phyloP scores from a whole-genome alignment of 2,113 vertebrate genomes.

The Lota lota region DNA sequence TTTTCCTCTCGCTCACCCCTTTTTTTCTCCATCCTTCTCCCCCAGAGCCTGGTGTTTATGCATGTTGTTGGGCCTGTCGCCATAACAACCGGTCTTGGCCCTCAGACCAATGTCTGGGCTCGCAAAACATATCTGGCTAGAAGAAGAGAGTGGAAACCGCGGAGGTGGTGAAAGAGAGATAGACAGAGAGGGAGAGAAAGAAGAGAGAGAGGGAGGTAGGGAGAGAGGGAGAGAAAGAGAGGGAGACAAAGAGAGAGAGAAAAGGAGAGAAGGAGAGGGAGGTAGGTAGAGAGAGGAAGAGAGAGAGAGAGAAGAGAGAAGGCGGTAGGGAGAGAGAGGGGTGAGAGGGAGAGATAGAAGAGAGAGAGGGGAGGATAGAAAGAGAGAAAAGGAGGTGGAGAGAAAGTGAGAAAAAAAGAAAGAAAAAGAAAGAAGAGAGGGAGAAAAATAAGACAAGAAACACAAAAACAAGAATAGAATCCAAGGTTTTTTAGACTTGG shows the following conservation, averaged over 20 bases:
- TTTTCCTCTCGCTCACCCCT: slow-evolving; percentile 18
- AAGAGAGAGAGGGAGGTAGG: background rate
- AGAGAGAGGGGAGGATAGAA: slow-evolving; percentile 24
- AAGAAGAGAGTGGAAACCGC: slow-evolving; percentile 54
- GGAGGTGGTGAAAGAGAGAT: slow-evolving; percentile 11
- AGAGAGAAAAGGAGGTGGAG: slow-evolving; percentile 19
- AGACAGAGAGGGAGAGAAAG: slow-evolving; percentile 4
- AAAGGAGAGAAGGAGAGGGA: background rate
- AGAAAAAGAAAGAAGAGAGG: background rate
- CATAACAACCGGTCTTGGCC: slow-evolving; percentile 53
- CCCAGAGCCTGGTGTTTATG: slow-evolving; percentile 50
- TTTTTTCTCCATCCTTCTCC: slow-evolving; percentile 4
- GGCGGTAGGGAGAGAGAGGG: background rate
- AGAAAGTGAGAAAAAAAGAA: background rate
- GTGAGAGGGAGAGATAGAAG: background rate
- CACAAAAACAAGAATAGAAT: slow-evolving; percentile 14
- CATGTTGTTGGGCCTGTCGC: slow-evolving; percentile 51
- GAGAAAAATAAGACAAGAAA: background rate
- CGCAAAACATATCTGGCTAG: slow-evolving; percentile 51
- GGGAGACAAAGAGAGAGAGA: background rate
- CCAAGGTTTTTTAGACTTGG: slow-evolving; percentile 46
- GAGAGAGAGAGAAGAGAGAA: slow-evolving; percentile 13
- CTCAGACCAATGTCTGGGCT: slow-evolving; percentile 27
- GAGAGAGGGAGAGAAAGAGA: background rate
- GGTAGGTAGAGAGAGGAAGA: slow-evolving; percentile 46